Conservation (phyloP, 2,888 invertebrate genomes). For the Meteorus colon region DNA sequence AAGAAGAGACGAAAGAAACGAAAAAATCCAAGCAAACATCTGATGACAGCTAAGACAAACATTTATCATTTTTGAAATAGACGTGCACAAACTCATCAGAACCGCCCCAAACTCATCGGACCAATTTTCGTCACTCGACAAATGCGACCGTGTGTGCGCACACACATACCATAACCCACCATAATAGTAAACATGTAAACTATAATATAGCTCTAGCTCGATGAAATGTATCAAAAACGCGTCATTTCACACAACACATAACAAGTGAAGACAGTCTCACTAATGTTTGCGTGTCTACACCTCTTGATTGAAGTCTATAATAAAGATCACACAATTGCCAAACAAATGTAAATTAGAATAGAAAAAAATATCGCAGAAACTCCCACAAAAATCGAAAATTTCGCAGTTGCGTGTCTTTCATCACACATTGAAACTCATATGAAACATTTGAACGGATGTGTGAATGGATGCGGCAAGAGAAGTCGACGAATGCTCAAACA, state of each 20-base stretch:
- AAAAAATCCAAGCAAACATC: neutral
- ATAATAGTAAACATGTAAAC: too few species aligned
- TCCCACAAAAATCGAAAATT: neutral
- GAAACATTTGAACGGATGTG: slow-evolving; percentile 36
- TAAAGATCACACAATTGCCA: slow-evolving; percentile 11
- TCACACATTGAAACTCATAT: slow-evolving; percentile 28
- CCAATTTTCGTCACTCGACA: slow-evolving; percentile 49
- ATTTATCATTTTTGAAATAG: slow-evolving; percentile 19
- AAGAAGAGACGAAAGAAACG: too few species aligned
- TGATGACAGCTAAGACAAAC: slow-evolving; percentile 13
- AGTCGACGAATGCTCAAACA: slow-evolving; percentile 29
- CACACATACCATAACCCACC: slow-evolving; percentile 1
- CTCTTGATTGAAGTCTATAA: slow-evolving; percentile 32
- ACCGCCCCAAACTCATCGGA: slow-evolving; percentile 34
- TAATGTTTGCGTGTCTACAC: slow-evolving; percentile 39
- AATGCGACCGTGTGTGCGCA: slow-evolving; percentile 14
- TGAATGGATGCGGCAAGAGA: neutral
- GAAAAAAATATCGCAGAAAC: neutral
- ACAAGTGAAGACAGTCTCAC: slow-evolving; percentile 33
- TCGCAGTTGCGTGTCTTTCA: slow-evolving; percentile 12
- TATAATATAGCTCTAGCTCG: neutral
- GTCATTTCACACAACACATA: neutral
- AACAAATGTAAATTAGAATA: slow-evolving; percentile 8
- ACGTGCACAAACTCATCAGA: slow-evolving; percentile 19
- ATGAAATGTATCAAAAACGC: slow-evolving; percentile 15